Conservation (phyloP, 1,140 invertebrate genomes). For the Drosophila bocki region DNA sequence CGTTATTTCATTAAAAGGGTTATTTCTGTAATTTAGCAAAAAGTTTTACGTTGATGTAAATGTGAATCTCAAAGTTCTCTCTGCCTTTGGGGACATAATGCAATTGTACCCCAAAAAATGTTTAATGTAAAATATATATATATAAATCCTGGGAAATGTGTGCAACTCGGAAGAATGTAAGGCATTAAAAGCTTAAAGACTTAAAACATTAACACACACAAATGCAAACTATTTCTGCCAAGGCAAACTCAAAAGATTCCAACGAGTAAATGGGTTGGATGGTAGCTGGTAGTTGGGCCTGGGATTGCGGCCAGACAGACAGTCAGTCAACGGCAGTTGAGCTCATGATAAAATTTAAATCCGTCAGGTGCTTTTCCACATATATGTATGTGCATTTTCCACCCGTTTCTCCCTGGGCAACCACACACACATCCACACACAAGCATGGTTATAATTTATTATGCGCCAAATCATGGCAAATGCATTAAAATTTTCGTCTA, state of each 20-base stretch:
- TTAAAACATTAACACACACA: slow-evolving; percentile 68
- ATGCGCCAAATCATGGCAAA: slow-evolving; percentile 76
- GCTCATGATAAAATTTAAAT: slow-evolving; percentile 74
- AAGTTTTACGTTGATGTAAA: slow-evolving; percentile 10
- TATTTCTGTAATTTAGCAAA: slow-evolving; percentile 31
- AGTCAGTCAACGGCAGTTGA: slow-evolving; percentile 58
- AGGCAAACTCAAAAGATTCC: slow-evolving; percentile 38
- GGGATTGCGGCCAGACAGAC: slow-evolving; percentile 39
- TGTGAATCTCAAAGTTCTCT: slow-evolving; percentile 32
- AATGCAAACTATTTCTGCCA: slow-evolving; percentile 58
- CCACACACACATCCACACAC: slow-evolving; percentile 28
- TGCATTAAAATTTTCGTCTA: slow-evolving; percentile 74
- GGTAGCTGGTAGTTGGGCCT: slow-evolving; percentile 13
- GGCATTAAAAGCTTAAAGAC: slow-evolving; percentile 76
- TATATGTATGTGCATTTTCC: neutral
- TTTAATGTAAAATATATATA: neutral
- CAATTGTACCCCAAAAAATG: slow-evolving; percentile 45
- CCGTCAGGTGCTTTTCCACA: slow-evolving; percentile 68
- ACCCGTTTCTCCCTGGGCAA: neutral
- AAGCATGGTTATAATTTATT: slow-evolving; percentile 63
- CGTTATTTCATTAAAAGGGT: slow-evolving; percentile 21
- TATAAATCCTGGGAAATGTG: slow-evolving; percentile 38
- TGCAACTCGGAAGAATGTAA: slow-evolving; percentile 58
- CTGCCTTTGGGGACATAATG: slow-evolving; percentile 34
- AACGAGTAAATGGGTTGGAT: slow-evolving; percentile 19